Evolutionary conservation across 2,888 invertebrate genomes (phyloP).

Genomic region (Drosophila mayaguana): DNA sequence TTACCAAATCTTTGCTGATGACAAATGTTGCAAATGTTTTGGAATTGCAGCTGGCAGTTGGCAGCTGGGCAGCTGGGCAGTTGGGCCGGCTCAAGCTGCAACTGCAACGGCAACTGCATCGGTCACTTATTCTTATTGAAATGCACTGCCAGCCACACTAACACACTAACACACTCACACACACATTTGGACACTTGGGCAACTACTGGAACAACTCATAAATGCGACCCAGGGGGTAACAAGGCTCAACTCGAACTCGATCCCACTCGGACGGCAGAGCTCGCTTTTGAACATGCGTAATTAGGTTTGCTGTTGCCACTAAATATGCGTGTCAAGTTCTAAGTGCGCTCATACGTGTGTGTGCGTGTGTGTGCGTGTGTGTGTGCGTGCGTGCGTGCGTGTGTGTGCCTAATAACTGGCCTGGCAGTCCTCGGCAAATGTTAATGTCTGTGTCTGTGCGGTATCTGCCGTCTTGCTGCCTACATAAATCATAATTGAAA

Average conservation of each 20-base stretch:
- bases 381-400: conserved; percentile 3
- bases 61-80: conserved; percentile 12
- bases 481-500: conserved; percentile 77
- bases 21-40: conserved; percentile 63
- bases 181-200: conserved; percentile 5
- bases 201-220: conserved; percentile 44
- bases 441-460: conserved; percentile 54
- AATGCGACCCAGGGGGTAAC: conserved; percentile 45
- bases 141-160: conserved; percentile 21
- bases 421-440: conserved; percentile 47
- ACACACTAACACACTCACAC: neutral
- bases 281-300: conserved; percentile 73
- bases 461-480: conserved; percentile 36
- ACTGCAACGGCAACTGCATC: conserved; percentile 27
- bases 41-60: conserved; percentile 31
- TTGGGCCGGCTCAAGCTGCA: conserved; percentile 14
- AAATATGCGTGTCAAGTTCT: conserved; percentile 79
- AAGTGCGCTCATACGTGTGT: conserved; percentile 20
- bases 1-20: conserved; percentile 56
- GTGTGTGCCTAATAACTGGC: conserved; percentile 48
- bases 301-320: conserved; percentile 78
- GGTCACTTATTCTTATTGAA: conserved; percentile 58
- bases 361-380: neutral
- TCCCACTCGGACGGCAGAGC: conserved; percentile 36
- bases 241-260: conserved; percentile 19